These are phyloP conservation scores for Brachystomella parvula DNA, from an alignment of 1,140 invertebrate genomes.

Conservation along the genomic window DNA sequence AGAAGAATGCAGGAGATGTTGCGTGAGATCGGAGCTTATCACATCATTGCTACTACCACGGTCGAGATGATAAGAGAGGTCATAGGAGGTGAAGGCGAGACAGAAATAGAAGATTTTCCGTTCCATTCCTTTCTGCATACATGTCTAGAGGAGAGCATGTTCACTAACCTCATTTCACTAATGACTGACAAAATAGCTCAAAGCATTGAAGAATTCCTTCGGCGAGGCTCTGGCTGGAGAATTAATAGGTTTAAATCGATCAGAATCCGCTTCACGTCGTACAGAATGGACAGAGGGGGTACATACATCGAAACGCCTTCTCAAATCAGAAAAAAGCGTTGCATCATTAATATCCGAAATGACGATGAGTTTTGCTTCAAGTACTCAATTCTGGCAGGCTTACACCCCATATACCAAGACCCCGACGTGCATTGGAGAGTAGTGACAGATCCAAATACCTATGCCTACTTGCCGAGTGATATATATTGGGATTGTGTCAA, in stretches of 20 bases:
- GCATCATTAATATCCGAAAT: background rate
- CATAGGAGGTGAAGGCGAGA: background rate
- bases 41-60: background rate
- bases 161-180: background rate
- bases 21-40: background rate
- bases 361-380: background rate
- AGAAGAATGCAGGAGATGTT: background rate
- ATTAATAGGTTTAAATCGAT: background rate
- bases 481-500: conserved; percentile 8
- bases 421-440: background rate
- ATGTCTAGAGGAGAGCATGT: background rate
- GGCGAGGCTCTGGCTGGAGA: background rate
- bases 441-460: background rate
- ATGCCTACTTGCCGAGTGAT: background rate
- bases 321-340: background rate
- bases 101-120: background rate
- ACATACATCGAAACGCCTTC: background rate
- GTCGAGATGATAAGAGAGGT: background rate
- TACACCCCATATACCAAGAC: background rate
- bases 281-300: background rate
- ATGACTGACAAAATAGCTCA: background rate
- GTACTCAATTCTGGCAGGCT: background rate
- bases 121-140: background rate
- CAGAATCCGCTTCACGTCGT: background rate
- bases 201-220: background rate